Percentiles rank a stretch among this genome's conserved stretches.
Conservation (phyloP, 2,797 vertebrate species). For the Micropoecilia bifurca region DNA sequence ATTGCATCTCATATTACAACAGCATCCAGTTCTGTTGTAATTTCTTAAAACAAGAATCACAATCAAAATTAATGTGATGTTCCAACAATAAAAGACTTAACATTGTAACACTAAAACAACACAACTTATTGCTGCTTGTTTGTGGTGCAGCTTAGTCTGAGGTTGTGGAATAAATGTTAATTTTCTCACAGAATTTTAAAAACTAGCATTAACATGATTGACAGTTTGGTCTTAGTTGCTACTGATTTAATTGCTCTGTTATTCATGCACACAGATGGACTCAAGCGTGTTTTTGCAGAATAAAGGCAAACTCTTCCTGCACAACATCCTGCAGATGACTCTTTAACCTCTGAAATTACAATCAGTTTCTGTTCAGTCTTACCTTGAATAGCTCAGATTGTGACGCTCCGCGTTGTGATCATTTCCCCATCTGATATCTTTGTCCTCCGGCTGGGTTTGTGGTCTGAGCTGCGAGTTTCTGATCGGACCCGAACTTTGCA, state of each 20-base stretch:
- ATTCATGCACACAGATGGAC: not conserved
- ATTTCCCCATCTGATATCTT: not conserved
- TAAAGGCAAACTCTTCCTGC: not conserved
- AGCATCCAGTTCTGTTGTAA: not conserved
- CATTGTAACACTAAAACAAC: not conserved
- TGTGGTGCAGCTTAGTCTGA: not conserved
- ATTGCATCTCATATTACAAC: too few relatives aligned
- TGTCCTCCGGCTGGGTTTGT: slow-evolving; percentile 22
- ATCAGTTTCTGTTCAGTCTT: slow-evolving; percentile 9
- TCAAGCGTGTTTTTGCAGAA: not conserved
- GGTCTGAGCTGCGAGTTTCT: slow-evolving; percentile 26
- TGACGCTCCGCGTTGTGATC: not conserved
- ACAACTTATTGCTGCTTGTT: not conserved
- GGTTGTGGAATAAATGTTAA: not conserved
- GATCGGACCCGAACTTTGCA: slow-evolving; percentile 7
- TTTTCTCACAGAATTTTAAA: not conserved
- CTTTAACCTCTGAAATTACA: not conserved
- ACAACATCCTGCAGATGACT: not conserved
- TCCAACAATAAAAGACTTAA: not conserved
- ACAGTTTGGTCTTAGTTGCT: not conserved
- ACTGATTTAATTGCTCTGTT: not conserved
- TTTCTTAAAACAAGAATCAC: not conserved
- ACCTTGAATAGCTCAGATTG: slow-evolving; percentile 23
- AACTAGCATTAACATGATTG: not conserved
- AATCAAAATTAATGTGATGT: not conserved